Conservation (phyloP, 2,888 invertebrate species). For the Allacma fusca region DNA sequence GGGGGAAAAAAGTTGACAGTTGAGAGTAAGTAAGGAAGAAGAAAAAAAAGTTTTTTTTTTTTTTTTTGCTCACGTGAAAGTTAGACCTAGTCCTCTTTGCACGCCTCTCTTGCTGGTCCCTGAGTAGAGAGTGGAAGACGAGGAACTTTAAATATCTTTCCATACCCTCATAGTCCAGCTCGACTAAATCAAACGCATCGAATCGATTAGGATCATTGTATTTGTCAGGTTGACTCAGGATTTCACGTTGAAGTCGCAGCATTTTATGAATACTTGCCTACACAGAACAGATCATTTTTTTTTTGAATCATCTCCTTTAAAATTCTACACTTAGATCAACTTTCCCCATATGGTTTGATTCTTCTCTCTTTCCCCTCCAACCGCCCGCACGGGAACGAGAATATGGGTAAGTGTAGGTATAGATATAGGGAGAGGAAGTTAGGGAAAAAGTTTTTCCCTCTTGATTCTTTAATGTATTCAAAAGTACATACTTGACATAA, state of each 20-base stretch:
- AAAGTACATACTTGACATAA: neutral
- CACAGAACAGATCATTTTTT: neutral
- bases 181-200: slow-evolving; percentile 35
- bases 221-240: slow-evolving; percentile 10
- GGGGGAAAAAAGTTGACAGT: neutral
- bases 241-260: slow-evolving; percentile 25
- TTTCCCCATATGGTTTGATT: neutral
- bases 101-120: slow-evolving; percentile 16
- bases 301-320: neutral
- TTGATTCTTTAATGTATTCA: neutral
- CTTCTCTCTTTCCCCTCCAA: neutral
- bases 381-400: no score
- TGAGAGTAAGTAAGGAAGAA: neutral
- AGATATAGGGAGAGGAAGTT: neutral
- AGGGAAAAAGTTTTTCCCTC: neutral
- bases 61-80: neutral
- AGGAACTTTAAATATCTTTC: slow-evolving; percentile 24
- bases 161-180: slow-evolving; percentile 32
- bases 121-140: slow-evolving; percentile 6
- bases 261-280: slow-evolving; percentile 32
- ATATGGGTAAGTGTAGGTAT: no score
- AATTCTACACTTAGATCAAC: slow-evolving; percentile 7
- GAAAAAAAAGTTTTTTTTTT: slow-evolving; percentile 2
- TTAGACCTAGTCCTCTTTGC: neutral
- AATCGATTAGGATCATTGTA: slow-evolving; percentile 41